Evolutionary conservation across 2,113 vertebrate species (phyloP).

Genomic region (Procavia capensis): DNA sequence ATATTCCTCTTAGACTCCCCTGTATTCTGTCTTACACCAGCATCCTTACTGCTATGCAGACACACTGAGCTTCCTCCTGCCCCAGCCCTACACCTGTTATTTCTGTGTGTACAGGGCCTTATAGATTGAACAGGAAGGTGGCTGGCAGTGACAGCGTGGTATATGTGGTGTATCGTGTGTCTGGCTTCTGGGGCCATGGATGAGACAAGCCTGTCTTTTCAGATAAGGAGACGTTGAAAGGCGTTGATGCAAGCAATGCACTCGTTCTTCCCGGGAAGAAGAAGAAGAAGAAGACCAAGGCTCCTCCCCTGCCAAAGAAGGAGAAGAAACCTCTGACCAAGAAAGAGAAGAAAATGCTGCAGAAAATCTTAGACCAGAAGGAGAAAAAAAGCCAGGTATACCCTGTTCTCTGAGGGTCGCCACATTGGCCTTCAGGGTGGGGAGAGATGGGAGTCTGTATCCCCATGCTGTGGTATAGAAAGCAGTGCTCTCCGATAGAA

Average conservation of each 20-base stretch:
- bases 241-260: constrained; percentile 93
- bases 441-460: rapidly evolving
- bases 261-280: constrained; percentile 92
- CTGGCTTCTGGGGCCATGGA: rapidly evolving
- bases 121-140: rapidly evolving
- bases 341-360: constrained; percentile 93
- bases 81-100: constrained; percentile 49
- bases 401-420: rapidly evolving
- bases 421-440: rapidly evolving
- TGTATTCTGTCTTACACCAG: background rate
- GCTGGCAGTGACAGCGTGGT: background rate
- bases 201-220: background rate
- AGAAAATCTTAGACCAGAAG: constrained; percentile 95
- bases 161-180: background rate
- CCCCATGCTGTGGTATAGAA: background rate
- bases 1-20: too few species aligned
- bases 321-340: constrained; percentile 92
- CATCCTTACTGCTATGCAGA: background rate
- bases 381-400: constrained; percentile 94
- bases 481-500: background rate
- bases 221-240: constrained; percentile 91
- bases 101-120: constrained; percentile 57
- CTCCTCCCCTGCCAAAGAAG: background rate
- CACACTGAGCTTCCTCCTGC: background rate
- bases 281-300: constrained; percentile 89